Conservation (phyloP, 2,888 invertebrate species). For the Microdon myrmicae region DNA sequence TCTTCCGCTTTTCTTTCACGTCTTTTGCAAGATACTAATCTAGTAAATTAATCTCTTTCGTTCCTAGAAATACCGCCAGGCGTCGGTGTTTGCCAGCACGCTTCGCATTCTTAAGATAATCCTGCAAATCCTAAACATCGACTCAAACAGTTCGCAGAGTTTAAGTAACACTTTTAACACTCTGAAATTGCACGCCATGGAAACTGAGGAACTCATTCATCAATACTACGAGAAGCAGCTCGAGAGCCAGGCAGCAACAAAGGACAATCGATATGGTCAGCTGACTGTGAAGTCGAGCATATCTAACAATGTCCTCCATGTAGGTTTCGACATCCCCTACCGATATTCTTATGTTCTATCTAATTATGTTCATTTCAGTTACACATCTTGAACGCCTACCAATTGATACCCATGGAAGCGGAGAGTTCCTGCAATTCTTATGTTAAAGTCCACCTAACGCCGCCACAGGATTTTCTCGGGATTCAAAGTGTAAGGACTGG, state of each 20-base stretch:
- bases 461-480: not conserved
- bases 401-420: not conserved
- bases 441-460: slow-evolving; percentile 6
- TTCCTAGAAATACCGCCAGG: slow-evolving; percentile 2
- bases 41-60: not conserved
- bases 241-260: not conserved
- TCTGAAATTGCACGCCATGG: slow-evolving; percentile 1
- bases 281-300: slow-evolving; percentile 4
- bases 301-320: not conserved
- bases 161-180: not conserved
- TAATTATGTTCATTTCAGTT: slow-evolving; percentile 2
- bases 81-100: not conserved
- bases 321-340: no score
- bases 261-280: slow-evolving; percentile 7
- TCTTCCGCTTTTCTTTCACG: no score
- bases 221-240: slow-evolving; percentile 3
- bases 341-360: no score
- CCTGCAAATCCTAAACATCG: not conserved
- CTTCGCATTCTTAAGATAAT: not conserved
- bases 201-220: slow-evolving; percentile 3
- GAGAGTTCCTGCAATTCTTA: slow-evolving; percentile 10
- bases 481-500: not conserved
- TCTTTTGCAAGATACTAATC: no score
- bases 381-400: slow-evolving; percentile 12
- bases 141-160: not conserved